These are phyloP conservation scores for Drosophila recens DNA, from an alignment of 2,888 invertebrate genomes.

Conservation along the genomic window DNA sequence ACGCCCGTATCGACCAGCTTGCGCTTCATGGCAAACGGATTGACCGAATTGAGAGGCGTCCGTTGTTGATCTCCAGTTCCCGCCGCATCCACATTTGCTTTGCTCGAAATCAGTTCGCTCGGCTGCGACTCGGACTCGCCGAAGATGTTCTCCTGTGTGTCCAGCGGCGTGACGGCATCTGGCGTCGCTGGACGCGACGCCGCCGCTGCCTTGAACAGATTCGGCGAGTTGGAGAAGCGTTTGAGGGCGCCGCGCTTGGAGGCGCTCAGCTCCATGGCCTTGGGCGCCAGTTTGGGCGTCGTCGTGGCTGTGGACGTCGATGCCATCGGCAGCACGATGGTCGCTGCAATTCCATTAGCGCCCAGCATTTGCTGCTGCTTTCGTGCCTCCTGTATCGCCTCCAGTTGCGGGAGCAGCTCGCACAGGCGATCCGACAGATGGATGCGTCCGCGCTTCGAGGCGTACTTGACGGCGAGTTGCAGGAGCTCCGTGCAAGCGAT, in stretches of 20 bases:
- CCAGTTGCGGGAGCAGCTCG: slow-evolving; percentile 86
- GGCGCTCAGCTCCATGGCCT: slow-evolving; percentile 81
- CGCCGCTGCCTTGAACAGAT: slow-evolving; percentile 73
- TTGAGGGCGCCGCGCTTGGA: slow-evolving; percentile 86
- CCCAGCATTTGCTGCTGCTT: slow-evolving; percentile 72
- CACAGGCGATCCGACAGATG: slow-evolving; percentile 92
- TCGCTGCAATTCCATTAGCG: slow-evolving; percentile 58
- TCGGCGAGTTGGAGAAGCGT: slow-evolving; percentile 84
- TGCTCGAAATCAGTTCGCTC: slow-evolving; percentile 23
- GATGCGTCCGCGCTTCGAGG: slow-evolving; percentile 90
- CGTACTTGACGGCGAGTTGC: slow-evolving; percentile 95
- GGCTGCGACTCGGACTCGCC: slow-evolving; percentile 55
- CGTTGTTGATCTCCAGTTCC: slow-evolving; percentile 48
- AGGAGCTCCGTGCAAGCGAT: slow-evolving; percentile 91
- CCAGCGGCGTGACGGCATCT: slow-evolving; percentile 48
- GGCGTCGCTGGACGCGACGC: slow-evolving; percentile 54
- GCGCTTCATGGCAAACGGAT: slow-evolving; percentile 85
- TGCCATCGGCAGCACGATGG: slow-evolving; percentile 64
- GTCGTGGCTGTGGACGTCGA: slow-evolving; percentile 23
- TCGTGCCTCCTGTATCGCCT: slow-evolving; percentile 80
- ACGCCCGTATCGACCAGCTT: slow-evolving; percentile 83
- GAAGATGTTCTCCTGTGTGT: slow-evolving; percentile 74
- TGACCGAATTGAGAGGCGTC: slow-evolving; percentile 78
- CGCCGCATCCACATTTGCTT: slow-evolving; percentile 13
- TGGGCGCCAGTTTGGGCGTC: slow-evolving; percentile 74